These are phyloP conservation scores for Drosophila rellima DNA, from an alignment of 2,888 invertebrate genomes.

Conservation along the genomic window DNA sequence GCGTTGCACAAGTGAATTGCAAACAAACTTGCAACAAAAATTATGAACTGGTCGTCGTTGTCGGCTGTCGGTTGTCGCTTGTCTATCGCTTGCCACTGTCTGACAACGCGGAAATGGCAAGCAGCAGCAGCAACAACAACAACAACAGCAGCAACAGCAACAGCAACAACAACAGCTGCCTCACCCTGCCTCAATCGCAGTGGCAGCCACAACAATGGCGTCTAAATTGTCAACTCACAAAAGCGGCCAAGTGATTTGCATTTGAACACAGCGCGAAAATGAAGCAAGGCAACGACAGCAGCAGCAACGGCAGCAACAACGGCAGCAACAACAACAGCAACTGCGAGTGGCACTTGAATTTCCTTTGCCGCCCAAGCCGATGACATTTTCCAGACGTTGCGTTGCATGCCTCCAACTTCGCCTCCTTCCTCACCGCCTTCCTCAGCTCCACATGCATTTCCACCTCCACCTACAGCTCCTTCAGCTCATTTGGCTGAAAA, in stretches of 20 bases:
- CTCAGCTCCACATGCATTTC: conserved; percentile 1
- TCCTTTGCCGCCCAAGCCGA: conserved; percentile 51
- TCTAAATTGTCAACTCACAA: conserved; percentile 81
- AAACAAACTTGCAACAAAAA: conserved; percentile 50
- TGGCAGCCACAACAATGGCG: conserved; percentile 63
- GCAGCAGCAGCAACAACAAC: conserved; percentile 39
- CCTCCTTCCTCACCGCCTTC: background rate
- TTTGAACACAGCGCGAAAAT: conserved; percentile 80
- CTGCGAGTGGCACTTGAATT: conserved; percentile 59
- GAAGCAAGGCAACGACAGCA: conserved; percentile 61
- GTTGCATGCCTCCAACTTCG: background rate
- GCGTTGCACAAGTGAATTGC: conserved; percentile 25
- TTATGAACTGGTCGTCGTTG: conserved; percentile 54
- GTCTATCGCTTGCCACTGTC: conserved; percentile 73
- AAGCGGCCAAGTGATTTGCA: conserved; percentile 80
- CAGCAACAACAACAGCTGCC: conserved; percentile 54
- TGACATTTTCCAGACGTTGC: conserved; percentile 79
- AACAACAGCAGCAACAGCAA: conserved; percentile 6
- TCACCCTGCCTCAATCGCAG: conserved; percentile 12
- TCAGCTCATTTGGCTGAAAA: conserved; percentile 55
- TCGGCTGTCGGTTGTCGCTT: conserved; percentile 43
- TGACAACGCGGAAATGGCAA: conserved; percentile 81
- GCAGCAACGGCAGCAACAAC: conserved; percentile 29
- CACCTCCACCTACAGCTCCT: conserved; percentile 16
- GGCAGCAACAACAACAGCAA: conserved; percentile 14